Conservation (phyloP, 1,140 invertebrate species). For the Drosophila subpulchrella region DNA sequence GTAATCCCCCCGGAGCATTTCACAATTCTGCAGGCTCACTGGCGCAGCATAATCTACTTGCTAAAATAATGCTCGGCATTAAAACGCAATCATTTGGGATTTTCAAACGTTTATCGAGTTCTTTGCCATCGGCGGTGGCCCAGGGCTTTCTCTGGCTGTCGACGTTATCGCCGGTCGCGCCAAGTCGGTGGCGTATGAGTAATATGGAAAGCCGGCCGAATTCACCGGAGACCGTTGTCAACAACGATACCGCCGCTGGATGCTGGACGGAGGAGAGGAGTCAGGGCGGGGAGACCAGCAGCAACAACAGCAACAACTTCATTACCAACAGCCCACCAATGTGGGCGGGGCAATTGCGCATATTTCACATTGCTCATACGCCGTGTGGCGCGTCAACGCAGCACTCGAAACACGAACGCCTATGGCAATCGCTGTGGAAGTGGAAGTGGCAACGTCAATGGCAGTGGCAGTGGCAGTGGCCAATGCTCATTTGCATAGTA, state of each 20-base stretch:
- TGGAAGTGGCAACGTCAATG: conserved; percentile 11
- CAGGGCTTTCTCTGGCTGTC: conserved; percentile 35
- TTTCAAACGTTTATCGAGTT: conserved; percentile 84
- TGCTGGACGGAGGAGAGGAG: conserved; percentile 32
- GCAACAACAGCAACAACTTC: background rate
- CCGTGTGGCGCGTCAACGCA: conserved; percentile 54
- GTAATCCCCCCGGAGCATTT: conserved; percentile 84
- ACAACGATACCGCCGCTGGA: conserved; percentile 33
- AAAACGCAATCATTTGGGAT: conserved; percentile 85
- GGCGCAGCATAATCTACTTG: conserved; percentile 84
- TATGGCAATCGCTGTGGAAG: conserved; percentile 53
- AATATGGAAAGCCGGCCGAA: conserved; percentile 64
- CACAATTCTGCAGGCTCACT: conserved; percentile 84
- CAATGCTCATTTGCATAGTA: conserved; percentile 78
- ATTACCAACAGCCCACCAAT: conserved; percentile 20
- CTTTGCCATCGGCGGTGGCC: conserved; percentile 56
- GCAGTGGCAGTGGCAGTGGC: conserved; percentile 35
- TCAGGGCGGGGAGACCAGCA: background rate
- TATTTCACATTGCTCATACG: conserved; percentile 77
- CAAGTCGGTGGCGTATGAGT: conserved; percentile 75
- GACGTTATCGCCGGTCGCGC: conserved; percentile 30
- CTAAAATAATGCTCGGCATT: conserved; percentile 84
- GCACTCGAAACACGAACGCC: conserved; percentile 37
- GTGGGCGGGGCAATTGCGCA: conserved; percentile 62
- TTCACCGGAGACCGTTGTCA: conserved; percentile 71